A percentile compares a stretch with the other conserved stretches of the same genome.
Evolutionary conservation across 1,140 invertebrate species (phyloP).

Genomic region (Vollenhovia emeryi): DNA sequence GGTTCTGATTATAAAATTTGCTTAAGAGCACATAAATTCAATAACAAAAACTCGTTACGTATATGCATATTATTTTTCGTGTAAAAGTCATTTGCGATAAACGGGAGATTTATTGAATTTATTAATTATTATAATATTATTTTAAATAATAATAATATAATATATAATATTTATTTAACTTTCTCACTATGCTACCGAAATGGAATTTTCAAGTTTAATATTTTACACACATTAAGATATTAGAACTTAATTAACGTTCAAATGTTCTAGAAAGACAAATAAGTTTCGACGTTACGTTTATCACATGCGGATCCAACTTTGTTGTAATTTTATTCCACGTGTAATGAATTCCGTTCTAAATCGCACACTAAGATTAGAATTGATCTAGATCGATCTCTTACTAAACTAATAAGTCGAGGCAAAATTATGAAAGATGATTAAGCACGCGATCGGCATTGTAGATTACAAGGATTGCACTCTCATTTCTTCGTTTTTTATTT

Average conservation of each 20-base stretch:
- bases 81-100: background rate
- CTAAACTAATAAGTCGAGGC: background rate
- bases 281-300: background rate
- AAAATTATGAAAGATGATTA: background rate
- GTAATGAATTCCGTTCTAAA: background rate
- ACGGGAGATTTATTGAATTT: background rate
- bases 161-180: background rate
- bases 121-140: too few relatives aligned
- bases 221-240: background rate
- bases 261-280: background rate
- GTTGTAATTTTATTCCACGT: background rate
- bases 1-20: background rate
- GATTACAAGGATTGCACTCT: background rate
- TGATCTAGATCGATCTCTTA: background rate
- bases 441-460: background rate
- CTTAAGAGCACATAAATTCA: background rate
- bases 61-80: background rate
- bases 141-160: too few relatives aligned
- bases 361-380: background rate
- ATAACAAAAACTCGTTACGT: background rate
- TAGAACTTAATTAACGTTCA: background rate
- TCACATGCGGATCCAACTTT: background rate
- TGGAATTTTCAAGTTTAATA: background rate
- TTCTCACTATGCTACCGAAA: background rate
- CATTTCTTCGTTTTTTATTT: background rate